Base-by-base conservation (phyloP, 1,140 invertebrate species). In the Drosophila truncata region DNA sequence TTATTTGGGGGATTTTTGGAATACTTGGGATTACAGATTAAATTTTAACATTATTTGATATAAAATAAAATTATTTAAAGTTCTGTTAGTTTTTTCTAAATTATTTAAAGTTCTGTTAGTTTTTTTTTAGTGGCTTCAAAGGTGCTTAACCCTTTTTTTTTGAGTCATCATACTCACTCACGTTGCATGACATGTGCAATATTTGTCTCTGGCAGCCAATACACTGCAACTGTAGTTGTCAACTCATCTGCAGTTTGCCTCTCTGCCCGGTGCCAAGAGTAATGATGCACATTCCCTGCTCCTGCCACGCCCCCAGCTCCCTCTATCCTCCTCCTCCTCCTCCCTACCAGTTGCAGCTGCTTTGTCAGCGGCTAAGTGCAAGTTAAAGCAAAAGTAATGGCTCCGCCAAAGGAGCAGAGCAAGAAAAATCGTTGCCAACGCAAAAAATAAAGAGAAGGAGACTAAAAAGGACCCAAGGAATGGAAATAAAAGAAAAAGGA, bases 181-280 rank as follows among this genome's bases (percentile, higher is more conserved):
- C 73, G 58, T 62, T 67, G 69, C 80, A 88, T 88, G 83, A 88
- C 83, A 88, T 87, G 84, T 87, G 84, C 84, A 83, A 87, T 88
- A 87, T 87, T 85, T 87, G 83, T 87, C 84, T 87, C 54, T 87
- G 79, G 75, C 66, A 82, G 82, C 82, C 83, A 86, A 86, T 87
- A 87, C 83, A 83, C 66, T 75, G 66, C 46, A 27, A 87, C 66
- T 50, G 49, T 52, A 83, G 80, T 88, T 87, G 83, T 87, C 83
- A 88, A 88, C 84, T 88, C 80, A 83, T 83, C 69, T 63, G 73
- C 76, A 20, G 18, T 52, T 84, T 57, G 39, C 67, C 55, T 65
- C 55, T 65, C 8, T 5, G 31, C 14, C 20, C 6, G 14, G 14
- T 55, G 74, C 78, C 82, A 82, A 85, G 76, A 87, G 84, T 88